Evolutionary conservation across 2,888 invertebrate genomes (phyloP).

Genomic region (Coenonympha glycerion): DNA sequence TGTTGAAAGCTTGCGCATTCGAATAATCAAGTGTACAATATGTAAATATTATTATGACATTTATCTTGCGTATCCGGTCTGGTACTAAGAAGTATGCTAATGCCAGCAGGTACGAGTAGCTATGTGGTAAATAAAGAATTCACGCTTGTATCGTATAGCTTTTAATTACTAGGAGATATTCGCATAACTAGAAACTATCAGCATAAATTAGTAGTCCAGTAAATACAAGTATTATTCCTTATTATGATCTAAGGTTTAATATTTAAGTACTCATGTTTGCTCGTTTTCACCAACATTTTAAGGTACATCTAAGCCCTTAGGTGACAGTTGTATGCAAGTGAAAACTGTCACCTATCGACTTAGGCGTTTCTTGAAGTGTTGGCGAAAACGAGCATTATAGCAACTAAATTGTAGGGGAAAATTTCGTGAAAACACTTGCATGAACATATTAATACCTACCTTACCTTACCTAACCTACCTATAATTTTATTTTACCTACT

Average conservation of each 20-base stretch:
- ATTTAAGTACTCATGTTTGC: too few species aligned
- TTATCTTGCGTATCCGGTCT: constrained; percentile 52
- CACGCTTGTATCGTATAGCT: constrained; percentile 27
- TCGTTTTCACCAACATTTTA: too few species aligned
- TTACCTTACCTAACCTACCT: too few species aligned
- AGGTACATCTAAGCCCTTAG: too few species aligned
- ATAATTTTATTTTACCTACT: too few species aligned
- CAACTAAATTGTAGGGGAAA: background rate
- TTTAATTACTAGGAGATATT: constrained; percentile 34
- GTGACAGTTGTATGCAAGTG: too few species aligned
- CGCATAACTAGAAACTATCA: constrained; percentile 19
- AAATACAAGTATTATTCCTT: constrained; percentile 7
- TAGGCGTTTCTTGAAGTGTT: too few species aligned
- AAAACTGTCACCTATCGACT: too few species aligned
- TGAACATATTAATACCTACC: too few species aligned
- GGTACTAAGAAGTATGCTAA: constrained; percentile 49
- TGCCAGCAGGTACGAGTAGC: background rate
- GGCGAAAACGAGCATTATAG: too few species aligned
- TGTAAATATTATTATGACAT: constrained; percentile 50
- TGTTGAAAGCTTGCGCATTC: constrained; percentile 38
- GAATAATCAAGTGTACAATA: constrained; percentile 35
- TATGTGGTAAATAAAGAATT: constrained; percentile 27
- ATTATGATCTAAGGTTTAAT: background rate
- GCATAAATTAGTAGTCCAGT: constrained; percentile 9
- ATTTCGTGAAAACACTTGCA: too few species aligned